Evolutionary conservation across 2,888 invertebrate genomes (phyloP).

Genomic region (Spodoptera exigua): DNA sequence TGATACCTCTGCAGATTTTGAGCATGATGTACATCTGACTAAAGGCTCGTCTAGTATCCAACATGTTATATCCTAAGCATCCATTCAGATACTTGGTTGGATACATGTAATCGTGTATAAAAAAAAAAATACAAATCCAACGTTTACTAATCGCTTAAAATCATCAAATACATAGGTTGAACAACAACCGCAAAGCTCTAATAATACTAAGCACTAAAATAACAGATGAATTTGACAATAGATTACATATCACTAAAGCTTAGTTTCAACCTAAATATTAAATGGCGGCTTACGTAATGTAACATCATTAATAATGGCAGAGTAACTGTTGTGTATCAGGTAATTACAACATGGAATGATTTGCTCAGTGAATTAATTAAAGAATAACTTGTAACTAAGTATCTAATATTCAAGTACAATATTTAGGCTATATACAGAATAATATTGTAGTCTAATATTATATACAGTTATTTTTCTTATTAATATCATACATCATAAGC

Average conservation of each 20-base stretch:
- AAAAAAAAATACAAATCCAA: no score
- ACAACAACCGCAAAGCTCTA: no score
- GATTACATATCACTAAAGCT: conserved; percentile 7
- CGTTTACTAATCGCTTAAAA: no score
- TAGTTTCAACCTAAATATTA: conserved; percentile 28
- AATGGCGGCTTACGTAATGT: conserved; percentile 30
- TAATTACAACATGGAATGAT: conserved; percentile 21
- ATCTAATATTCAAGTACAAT: background rate
- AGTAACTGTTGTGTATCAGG: conserved; percentile 10
- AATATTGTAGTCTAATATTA: no score
- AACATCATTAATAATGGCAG: conserved; percentile 45
- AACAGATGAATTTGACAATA: conserved; percentile 14
- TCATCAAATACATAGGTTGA: background rate
- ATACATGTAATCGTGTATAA: no score
- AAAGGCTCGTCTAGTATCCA: no score
- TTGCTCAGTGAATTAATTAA: conserved; percentile 39
- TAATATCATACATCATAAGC: no score
- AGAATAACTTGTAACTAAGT: conserved; percentile 3
- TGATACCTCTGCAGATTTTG: no score
- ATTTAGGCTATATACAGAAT: background rate
- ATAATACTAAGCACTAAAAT: background rate
- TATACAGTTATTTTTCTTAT: no score
- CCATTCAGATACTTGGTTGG: no score
- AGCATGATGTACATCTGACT: no score
- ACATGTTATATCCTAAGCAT: no score